phyloP scores from a whole-genome alignment of 2,888 invertebrate species.

The Disparrhopalites patrizii region DNA sequence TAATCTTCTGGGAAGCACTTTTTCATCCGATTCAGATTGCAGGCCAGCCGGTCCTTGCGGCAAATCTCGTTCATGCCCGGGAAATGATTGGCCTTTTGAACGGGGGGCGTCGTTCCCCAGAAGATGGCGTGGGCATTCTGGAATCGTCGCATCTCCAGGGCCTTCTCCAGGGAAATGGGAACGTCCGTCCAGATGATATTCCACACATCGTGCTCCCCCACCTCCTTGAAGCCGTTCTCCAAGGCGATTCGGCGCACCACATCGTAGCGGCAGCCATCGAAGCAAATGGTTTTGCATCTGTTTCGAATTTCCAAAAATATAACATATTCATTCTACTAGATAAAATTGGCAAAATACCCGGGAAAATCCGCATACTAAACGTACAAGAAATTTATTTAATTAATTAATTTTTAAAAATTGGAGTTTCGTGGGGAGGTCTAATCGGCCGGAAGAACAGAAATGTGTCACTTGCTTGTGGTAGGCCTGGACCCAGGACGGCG shows the following conservation, averaged over 20 bases:
- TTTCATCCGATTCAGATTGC: slow-evolving; percentile 84
- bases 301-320: too few species aligned
- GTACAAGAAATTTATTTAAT: too few species aligned
- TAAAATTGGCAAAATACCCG: too few species aligned
- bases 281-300: slow-evolving; percentile 57
- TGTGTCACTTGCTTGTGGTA: slow-evolving; percentile 15
- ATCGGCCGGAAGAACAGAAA: too few species aligned
- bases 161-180: slow-evolving; percentile 76
- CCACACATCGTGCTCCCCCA: slow-evolving; percentile 77
- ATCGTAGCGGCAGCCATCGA: slow-evolving; percentile 68
- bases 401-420: too few species aligned
- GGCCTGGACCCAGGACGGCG: slow-evolving; percentile 17
- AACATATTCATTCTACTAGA: too few species aligned
- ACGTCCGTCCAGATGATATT: slow-evolving; percentile 88
- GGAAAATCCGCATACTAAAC: too few species aligned
- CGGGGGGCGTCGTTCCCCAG: slow-evolving; percentile 20
- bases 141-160: slow-evolving; percentile 86
- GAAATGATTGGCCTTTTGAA: slow-evolving; percentile 78
- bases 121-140: slow-evolving; percentile 49
- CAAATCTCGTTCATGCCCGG: slow-evolving; percentile 86
- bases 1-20: slow-evolving; percentile 84
- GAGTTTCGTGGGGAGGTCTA: too few species aligned
- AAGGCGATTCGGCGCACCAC: slow-evolving; percentile 67
- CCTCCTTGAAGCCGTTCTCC: slow-evolving; percentile 71
- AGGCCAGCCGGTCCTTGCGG: slow-evolving; percentile 80